Evolutionary conservation across 2,888 invertebrate genomes (phyloP), one percentile per base, ranked within the genome.

Genomic region (Trypoxylon attenuatum): DNA sequence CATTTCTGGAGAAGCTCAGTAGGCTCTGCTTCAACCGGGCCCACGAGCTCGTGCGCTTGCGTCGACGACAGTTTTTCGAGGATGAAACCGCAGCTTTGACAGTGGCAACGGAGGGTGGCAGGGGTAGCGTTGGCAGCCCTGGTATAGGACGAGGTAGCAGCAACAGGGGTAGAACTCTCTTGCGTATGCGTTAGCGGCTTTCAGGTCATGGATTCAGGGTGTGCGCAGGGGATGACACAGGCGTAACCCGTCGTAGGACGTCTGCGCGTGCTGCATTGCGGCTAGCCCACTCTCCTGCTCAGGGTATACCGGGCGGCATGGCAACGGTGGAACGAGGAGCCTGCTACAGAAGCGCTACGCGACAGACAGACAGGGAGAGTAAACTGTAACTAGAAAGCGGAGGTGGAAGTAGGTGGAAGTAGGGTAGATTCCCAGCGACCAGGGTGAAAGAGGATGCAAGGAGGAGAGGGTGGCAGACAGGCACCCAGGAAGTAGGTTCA

Each of bases 251-350:
- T n/a, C 66, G 60, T n/a, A 82, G 79, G 69, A 82, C 82, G 80
- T 79, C 82, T 82, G 83, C 82, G 82, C 83, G 82, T 80, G 76
- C 72, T 82, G 82, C 83, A 82, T 79, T 82, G 83, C 83, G 79
- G 82, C 74, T 78, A 71, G 76, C 67, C 76, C 67, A 68, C 74
- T 75, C 71, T 65, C 71, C 63, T 53, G 67, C 46, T 43, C 49
- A 23, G 16, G 46, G 54, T 51, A 59, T 55, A 67, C 33, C n/a
- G 50, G 54, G 27, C 41, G 50, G 42, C 56, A 43, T 16, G 42
- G 27, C 21, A 27, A 42, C 21, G 5, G 43, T 39, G 46, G 6
- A 6, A 10, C 8, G 16, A 6, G 43, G 42, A 18, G 5, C 15
- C 15, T 23, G 5, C 15, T n/a, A 23, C 6, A 25, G 27, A 16